Evolutionary conservation across 2,888 invertebrate species (phyloP).

Genomic region (Andrena haemorrhoa): DNA sequence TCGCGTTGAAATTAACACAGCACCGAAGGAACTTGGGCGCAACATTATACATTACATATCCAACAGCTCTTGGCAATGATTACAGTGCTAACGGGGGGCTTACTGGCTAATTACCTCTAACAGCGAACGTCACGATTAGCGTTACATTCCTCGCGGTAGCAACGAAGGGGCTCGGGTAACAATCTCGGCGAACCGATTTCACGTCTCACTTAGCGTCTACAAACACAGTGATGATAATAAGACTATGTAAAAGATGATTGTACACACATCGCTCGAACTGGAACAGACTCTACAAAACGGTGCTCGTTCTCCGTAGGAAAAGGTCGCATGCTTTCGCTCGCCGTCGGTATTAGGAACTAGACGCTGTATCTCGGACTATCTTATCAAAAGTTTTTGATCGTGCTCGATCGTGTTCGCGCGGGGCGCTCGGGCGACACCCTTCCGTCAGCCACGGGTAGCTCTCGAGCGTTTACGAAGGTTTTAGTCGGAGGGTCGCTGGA

Average conservation of each 20-base stretch:
- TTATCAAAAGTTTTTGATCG: slow-evolving; percentile 56
- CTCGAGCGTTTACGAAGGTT: background rate
- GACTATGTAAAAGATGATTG: slow-evolving; percentile 47
- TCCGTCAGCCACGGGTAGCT: background rate
- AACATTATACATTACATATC: slow-evolving; percentile 61
- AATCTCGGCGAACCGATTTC: slow-evolving; percentile 71
- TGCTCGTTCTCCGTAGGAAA: slow-evolving; percentile 10
- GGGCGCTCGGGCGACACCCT: background rate
- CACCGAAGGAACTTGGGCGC: slow-evolving; percentile 63
- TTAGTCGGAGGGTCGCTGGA: background rate
- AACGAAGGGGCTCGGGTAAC: slow-evolving; percentile 76
- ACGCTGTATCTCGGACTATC: slow-evolving; percentile 20
- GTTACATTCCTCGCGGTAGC: slow-evolving; percentile 60
- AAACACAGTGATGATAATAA: slow-evolving; percentile 36
- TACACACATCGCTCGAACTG: slow-evolving; percentile 33
- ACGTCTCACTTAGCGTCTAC: slow-evolving; percentile 23
- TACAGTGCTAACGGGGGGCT: slow-evolving; percentile 56
- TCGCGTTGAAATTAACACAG: slow-evolving; percentile 53
- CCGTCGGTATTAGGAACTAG: slow-evolving; percentile 50
- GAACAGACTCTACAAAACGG: slow-evolving; percentile 3
- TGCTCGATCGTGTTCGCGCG: slow-evolving; percentile 31
- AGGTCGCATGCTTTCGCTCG: background rate
- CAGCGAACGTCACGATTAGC: slow-evolving; percentile 53
- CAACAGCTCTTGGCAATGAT: slow-evolving; percentile 62
- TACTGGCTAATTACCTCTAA: slow-evolving; percentile 63